Evolutionary conservation across 2,888 invertebrate genomes (phyloP).

Genomic region (Megamerina dolium): DNA sequence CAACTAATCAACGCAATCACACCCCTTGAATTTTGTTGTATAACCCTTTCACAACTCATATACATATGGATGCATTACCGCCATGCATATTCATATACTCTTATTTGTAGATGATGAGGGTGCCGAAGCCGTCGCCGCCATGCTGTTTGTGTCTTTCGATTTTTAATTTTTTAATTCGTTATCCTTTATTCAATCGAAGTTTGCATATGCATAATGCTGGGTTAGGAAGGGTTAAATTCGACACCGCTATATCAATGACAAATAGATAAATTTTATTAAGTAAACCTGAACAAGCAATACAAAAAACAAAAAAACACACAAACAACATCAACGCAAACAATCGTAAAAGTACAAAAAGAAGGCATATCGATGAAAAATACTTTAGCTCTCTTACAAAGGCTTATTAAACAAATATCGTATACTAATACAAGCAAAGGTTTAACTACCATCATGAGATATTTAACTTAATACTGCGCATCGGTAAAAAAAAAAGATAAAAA

Average conservation of each 20-base stretch:
- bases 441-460: too few species aligned
- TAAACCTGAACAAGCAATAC: too few species aligned
- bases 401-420: too few species aligned
- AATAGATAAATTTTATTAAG: conserved; percentile 43
- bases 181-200: conserved; percentile 10
- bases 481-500: too few species aligned
- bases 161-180: conserved; percentile 27
- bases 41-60: conserved; percentile 17
- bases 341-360: conserved; percentile 5
- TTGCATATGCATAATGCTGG: background rate
- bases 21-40: conserved; percentile 21
- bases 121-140: conserved; percentile 7
- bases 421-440: too few species aligned
- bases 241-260: conserved; percentile 39
- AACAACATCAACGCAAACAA: conserved; percentile 3
- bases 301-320: too few species aligned
- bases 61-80: background rate
- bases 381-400: too few species aligned
- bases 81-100: background rate
- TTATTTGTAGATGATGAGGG: too few species aligned
- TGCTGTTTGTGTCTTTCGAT: conserved; percentile 15
- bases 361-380: too few species aligned
- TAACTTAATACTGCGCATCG: too few species aligned
- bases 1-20: conserved; percentile 28
- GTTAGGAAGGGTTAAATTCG: conserved; percentile 31